Evolutionary conservation across 2,888 invertebrate species (phyloP).

Genomic region (Chrysina gloriosa): DNA sequence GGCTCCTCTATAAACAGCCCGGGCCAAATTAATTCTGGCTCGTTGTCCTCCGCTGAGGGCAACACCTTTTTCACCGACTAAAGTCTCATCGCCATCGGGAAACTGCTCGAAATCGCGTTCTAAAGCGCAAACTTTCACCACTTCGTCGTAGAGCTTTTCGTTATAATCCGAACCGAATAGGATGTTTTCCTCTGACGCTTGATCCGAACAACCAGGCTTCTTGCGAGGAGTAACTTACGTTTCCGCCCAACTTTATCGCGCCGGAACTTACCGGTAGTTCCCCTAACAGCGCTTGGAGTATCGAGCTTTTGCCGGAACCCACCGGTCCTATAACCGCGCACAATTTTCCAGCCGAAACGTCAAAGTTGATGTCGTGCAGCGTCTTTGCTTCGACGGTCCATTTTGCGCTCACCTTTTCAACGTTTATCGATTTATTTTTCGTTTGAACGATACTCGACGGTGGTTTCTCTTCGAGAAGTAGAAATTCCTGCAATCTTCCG

Average conservation of each 20-base stretch:
- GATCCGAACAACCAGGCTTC: conserved; percentile 73
- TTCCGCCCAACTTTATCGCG: conserved; percentile 66
- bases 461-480: conserved; percentile 69
- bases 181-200: conserved; percentile 74
- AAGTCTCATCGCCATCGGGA: conserved; percentile 67
- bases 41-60: conserved; percentile 83
- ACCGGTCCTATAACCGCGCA: conserved; percentile 90
- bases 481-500: conserved; percentile 68
- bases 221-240: conserved; percentile 71
- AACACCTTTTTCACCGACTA: conserved; percentile 77
- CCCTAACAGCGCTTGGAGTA: conserved; percentile 69
- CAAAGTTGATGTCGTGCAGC: conserved; percentile 62
- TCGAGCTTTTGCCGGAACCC: conserved; percentile 81
- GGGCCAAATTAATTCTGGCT: conserved; percentile 79
- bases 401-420: conserved; percentile 51
- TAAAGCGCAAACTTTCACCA: conserved; percentile 71
- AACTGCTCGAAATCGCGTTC: conserved; percentile 72
- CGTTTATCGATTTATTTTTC: conserved; percentile 45
- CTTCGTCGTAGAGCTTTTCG: conserved; percentile 63
- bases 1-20: conserved; percentile 81
- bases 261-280: conserved; percentile 70
- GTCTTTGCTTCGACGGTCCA: conserved; percentile 50
- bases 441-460: neutral
- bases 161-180: conserved; percentile 70
- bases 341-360: conserved; percentile 65